Evolutionary conservation across 2,797 vertebrate species (phyloP), one percentile per base, ranked within the genome.

Genomic region (Zenarchopterus dispar): DNA sequence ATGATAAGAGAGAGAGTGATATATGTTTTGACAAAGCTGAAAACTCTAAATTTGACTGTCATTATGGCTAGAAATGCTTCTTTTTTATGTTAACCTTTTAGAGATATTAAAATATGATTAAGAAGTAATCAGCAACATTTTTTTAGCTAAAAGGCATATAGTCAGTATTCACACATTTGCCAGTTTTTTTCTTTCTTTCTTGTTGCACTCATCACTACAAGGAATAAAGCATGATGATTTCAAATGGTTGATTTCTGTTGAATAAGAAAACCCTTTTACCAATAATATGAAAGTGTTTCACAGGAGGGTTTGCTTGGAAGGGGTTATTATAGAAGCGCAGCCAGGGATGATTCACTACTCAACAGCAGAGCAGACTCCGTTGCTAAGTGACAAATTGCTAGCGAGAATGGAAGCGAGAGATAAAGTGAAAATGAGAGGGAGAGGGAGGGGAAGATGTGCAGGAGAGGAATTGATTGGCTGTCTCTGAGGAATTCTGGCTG

Each of bases 341-440:
- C 62, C 49, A 49, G 43, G 55, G 52, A 74, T 47, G 21, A 76
- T 64, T 67, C 64, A 73, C 65, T 52, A 42, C 39, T 76, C 66
- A 49, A 59, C 62, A 68, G 67, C 70, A 23, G 13, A 17, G 75
- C 73, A 70, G 48, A 78, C 51, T 63, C 73, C 5, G 90, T 91
- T 92, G 90, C 87, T 90, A 84, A 87, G 90, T 84, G 84, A 89
- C 89, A 88, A 84, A 88, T 88, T 80, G 80, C 74, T 48, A 54
- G 62, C 55, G 62, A 78, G 56, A 76, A 75, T 33, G 58, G 61
- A 49, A 39, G 22, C 50, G 62, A 60, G 75, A 76, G 77, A 72
- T 23, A 2, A 58, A 54, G 52, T 56, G 56, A 78, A 71, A 73
- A 75, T 39, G 60, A 75, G 66, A 70, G 44, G 56, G 73, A 51